Percentiles rank a stretch among this genome's conserved stretches.
Evolutionary conservation across 1,140 invertebrate species (phyloP).

Genomic region (Formica selysi): DNA sequence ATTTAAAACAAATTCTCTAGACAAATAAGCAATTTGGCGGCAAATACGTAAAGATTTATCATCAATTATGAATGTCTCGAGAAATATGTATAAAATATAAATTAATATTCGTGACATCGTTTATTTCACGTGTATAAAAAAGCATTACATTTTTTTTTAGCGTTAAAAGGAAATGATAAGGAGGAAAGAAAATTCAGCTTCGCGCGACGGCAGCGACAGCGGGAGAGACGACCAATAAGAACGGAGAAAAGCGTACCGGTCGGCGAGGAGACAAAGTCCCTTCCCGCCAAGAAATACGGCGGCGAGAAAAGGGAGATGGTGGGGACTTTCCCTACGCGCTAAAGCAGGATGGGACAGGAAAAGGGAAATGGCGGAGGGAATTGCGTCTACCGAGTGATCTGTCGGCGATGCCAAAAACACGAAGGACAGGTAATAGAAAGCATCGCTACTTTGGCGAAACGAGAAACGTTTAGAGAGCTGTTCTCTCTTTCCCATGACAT

Average conservation of each 20-base stretch:
- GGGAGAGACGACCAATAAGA: slow-evolving; percentile 9
- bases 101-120: slow-evolving; percentile 5
- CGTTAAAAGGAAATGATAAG: neutral
- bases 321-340: slow-evolving; percentile 63
- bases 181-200: slow-evolving; percentile 34
- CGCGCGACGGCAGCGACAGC: neutral
- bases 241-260: slow-evolving; percentile 50
- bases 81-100: neutral
- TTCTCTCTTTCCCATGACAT: neutral
- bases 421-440: slow-evolving; percentile 58
- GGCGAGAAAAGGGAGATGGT: slow-evolving; percentile 47
- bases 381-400: slow-evolving; percentile 6
- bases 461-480: neutral
- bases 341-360: slow-evolving; percentile 69
- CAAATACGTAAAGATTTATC: neutral
- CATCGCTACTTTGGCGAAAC: slow-evolving; percentile 35
- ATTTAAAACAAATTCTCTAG: neutral
- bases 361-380: slow-evolving; percentile 47
- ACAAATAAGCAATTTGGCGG: neutral
- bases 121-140: neutral
- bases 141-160: neutral
- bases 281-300: slow-evolving; percentile 69
- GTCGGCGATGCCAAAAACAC: slow-evolving; percentile 35
- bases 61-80: neutral
- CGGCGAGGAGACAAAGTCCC: slow-evolving; percentile 52